These are phyloP conservation scores for Ephialtes manifestator DNA, from an alignment of 2,888 invertebrate genomes.

Conservation along the genomic window DNA sequence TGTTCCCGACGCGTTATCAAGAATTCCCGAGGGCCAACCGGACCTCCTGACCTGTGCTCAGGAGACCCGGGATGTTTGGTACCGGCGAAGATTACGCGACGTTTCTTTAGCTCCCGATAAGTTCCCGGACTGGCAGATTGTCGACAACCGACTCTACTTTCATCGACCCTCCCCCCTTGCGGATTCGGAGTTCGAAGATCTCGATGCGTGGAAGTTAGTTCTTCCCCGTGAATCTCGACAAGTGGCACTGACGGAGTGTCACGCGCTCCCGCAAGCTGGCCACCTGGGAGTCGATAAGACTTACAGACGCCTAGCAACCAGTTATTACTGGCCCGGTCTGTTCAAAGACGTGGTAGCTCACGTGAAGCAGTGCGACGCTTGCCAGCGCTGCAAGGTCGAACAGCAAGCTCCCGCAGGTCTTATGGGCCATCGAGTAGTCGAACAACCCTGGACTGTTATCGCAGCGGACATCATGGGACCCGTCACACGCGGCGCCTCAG, in stretches of 20 bases:
- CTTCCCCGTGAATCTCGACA: not conserved
- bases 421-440: too few species aligned
- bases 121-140: conserved; percentile 27
- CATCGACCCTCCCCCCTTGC: not conserved
- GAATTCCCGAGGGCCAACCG: not conserved
- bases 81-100: not conserved
- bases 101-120: not conserved
- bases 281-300: too few species aligned
- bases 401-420: too few species aligned
- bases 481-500: conserved; percentile 58
- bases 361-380: too few species aligned
- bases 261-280: conserved; percentile 38
- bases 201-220: conserved; percentile 52
- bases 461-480: conserved; percentile 75
- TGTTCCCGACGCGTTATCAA: conserved; percentile 25
- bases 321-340: too few species aligned
- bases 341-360: conserved; percentile 62
- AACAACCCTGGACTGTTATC: too few species aligned
- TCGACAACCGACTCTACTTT: too few species aligned
- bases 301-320: too few species aligned
- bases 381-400: too few species aligned
- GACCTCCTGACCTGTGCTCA: not conserved
- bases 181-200: not conserved
- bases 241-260: not conserved
- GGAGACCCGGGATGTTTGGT: conserved; percentile 5